Conservation (phyloP, 1,140 invertebrate species). For the Rhopalosiphum maidis region DNA sequence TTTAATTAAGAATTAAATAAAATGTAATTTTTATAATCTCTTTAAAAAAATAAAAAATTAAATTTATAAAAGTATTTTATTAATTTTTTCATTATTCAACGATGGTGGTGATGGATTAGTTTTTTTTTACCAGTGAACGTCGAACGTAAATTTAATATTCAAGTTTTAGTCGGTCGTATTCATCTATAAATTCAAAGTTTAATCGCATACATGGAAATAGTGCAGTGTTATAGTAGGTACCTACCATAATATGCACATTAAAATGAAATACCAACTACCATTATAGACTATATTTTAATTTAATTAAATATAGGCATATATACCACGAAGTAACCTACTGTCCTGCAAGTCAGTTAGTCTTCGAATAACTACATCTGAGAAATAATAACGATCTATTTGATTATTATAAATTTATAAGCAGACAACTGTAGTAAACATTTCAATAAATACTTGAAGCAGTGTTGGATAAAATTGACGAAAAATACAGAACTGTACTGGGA, state of each 20-base stretch:
- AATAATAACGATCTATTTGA: too few relatives aligned
- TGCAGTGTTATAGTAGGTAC: neutral
- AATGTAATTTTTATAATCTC: neutral
- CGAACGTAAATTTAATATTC: neutral
- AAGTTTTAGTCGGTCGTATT: neutral
- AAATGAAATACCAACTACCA: neutral
- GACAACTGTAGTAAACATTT: too few relatives aligned
- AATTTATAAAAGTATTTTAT: neutral
- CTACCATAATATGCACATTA: neutral
- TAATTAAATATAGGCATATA: neutral
- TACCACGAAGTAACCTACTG: neutral
- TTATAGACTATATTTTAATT: too few relatives aligned
- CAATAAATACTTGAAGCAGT: too few relatives aligned
- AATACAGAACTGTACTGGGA: too few relatives aligned
- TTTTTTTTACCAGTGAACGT: neutral
- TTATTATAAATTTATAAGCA: too few relatives aligned
- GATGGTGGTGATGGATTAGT: neutral
- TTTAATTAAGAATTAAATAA: constrained; percentile 4
- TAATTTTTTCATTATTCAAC: neutral
- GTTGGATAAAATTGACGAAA: too few relatives aligned
- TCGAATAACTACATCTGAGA: too few relatives aligned
- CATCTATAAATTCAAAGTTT: neutral
- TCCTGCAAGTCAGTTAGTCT: neutral
- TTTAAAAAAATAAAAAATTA: neutral
- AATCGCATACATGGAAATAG: neutral